phyloP scores from a whole-genome alignment of 1,140 invertebrate genomes.

The Drosophila pseudoananassae region DNA sequence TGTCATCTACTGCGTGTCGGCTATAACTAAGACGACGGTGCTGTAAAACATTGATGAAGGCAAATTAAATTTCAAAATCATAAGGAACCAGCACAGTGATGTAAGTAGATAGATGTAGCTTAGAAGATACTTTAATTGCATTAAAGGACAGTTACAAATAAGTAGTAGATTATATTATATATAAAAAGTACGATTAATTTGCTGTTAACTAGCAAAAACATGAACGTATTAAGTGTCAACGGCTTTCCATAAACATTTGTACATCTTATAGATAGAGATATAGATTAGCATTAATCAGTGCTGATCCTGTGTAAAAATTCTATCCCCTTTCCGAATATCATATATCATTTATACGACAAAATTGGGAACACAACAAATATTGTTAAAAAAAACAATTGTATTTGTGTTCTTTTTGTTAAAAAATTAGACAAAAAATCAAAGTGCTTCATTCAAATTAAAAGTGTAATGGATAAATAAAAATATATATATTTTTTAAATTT shows the following conservation, averaged over 20 bases:
- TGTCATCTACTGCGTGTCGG: constrained; percentile 94
- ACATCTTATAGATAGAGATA: constrained; percentile 51
- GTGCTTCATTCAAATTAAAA: not conserved
- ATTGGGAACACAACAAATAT: constrained; percentile 15
- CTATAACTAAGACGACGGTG: constrained; percentile 95
- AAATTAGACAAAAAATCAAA: not conserved
- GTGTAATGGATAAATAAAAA: not conserved
- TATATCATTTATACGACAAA: not conserved
- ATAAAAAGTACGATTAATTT: constrained; percentile 44
- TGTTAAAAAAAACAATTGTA: constrained; percentile 5
- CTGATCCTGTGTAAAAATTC: constrained; percentile 11
- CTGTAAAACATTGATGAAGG: constrained; percentile 85
- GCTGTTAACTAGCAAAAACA: constrained; percentile 58
- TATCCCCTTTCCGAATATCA: constrained; percentile 4
- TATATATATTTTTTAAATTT: not conserved
- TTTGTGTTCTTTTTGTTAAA: not conserved
- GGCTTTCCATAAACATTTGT: constrained; percentile 68
- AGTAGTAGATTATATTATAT: constrained; percentile 20
- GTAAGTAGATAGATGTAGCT: constrained; percentile 33
- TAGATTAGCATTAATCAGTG: constrained; percentile 34
- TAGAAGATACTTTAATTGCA: constrained; percentile 40
- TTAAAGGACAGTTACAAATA: constrained; percentile 26
- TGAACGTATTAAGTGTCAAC: constrained; percentile 55
- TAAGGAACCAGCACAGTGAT: constrained; percentile 40
- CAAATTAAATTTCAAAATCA: constrained; percentile 62